Conservation (phyloP, 2,113 vertebrate genomes). For the Cepphus grylle region DNA sequence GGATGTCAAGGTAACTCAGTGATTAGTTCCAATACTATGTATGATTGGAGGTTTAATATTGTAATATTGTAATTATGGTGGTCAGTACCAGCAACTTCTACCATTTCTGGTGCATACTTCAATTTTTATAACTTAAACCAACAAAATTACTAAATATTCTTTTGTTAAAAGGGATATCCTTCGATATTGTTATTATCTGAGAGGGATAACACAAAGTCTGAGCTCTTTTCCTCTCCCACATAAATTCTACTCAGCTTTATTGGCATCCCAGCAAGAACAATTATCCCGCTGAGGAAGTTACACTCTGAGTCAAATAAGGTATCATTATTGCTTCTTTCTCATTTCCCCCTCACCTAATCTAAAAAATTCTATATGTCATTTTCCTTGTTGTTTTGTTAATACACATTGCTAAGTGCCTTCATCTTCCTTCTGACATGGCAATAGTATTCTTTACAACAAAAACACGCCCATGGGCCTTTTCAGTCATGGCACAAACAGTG, state of each 20-base stretch:
- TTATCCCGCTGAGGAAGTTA: background rate
- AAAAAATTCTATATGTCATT: background rate
- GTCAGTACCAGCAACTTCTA: background rate
- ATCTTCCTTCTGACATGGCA: background rate
- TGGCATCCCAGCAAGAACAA: background rate
- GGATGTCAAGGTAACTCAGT: background rate
- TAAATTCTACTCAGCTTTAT: background rate
- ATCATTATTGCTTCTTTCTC: background rate
- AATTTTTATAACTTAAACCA: background rate
- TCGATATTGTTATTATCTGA: background rate
- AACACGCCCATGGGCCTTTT: background rate
- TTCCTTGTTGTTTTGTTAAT: background rate
- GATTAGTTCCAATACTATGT: background rate
- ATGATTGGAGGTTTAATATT: background rate
- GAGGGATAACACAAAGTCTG: background rate
- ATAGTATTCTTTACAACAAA: background rate
- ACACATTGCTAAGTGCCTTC: background rate
- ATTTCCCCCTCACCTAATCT: background rate
- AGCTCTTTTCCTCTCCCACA: background rate
- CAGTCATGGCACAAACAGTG: background rate
- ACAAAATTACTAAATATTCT: background rate
- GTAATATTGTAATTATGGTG: background rate
- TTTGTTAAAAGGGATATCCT: background rate
- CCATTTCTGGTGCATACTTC: background rate
- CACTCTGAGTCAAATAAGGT: background rate